Percentiles rank a stretch among this genome's conserved stretches.
Conservation (phyloP, 2,797 vertebrate genomes). For the Artibeus lituratus region DNA sequence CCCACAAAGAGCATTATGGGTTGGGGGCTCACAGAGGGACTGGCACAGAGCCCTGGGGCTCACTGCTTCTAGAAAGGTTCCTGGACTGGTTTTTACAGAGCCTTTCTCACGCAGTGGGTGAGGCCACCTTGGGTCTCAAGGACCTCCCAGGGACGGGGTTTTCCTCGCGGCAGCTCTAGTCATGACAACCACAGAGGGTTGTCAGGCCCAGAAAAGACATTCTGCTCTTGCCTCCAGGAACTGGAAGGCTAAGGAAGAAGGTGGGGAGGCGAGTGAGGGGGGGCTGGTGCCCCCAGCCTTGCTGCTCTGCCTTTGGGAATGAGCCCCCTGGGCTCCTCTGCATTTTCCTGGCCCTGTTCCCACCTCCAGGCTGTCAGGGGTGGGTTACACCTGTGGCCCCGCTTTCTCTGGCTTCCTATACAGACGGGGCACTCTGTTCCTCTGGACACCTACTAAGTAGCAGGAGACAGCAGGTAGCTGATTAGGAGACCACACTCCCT, state of each 20-base stretch:
- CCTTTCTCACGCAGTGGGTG: neutral
- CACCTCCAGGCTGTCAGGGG: neutral
- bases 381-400: neutral
- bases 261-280: neutral
- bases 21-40: neutral
- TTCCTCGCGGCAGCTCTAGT: neutral
- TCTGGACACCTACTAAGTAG: neutral
- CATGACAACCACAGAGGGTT: neutral
- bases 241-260: neutral
- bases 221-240: neutral
- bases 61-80: neutral
- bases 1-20: neutral
- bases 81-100: neutral
- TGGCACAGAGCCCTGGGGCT: neutral
- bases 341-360: neutral
- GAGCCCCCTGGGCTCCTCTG: neutral
- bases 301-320: neutral
- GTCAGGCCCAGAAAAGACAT: neutral
- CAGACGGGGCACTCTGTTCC: neutral
- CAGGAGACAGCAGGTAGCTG: neutral
- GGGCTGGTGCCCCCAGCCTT: neutral
- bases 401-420: neutral
- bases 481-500: neutral
- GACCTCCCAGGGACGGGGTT: neutral
- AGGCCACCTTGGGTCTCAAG: neutral